Percentiles rank a stretch among this genome's conserved stretches.
phyloP scores from a whole-genome alignment of 2,113 vertebrate genomes.

The Pipra filicauda region DNA sequence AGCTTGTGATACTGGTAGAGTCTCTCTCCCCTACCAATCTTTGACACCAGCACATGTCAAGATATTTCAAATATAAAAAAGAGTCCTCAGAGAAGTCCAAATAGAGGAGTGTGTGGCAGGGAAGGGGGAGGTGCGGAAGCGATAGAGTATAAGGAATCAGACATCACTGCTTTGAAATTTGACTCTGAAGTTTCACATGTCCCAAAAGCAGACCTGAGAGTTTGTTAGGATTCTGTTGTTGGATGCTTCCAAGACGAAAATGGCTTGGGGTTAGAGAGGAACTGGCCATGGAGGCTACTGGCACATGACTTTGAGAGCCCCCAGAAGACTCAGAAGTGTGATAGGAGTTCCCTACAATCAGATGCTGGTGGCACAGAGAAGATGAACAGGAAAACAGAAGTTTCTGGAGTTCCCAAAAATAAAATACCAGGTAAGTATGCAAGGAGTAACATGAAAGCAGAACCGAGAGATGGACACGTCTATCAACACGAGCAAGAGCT shows the following conservation, averaged over 20 bases:
- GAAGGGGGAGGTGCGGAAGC: neutral
- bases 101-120: neutral
- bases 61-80: neutral
- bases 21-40: neutral
- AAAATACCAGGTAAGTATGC: neutral
- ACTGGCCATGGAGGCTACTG: neutral
- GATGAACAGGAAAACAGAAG: neutral
- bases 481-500: neutral
- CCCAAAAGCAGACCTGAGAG: neutral
- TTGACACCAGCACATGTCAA: neutral
- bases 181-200: neutral
- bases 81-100: neutral
- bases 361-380: neutral
- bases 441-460: neutral
- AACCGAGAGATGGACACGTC: neutral
- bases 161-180: neutral
- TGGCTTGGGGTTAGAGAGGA: neutral
- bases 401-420: neutral
- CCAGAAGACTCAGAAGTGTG: neutral
- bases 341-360: neutral
- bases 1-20: neutral
- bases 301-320: neutral
- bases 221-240: neutral
- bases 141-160: neutral
- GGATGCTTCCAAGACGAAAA: neutral